Percentiles rank a stretch among this genome's conserved stretches.
Conservation (phyloP, 2,113 vertebrate genomes). For the Apteryx mantelli region DNA sequence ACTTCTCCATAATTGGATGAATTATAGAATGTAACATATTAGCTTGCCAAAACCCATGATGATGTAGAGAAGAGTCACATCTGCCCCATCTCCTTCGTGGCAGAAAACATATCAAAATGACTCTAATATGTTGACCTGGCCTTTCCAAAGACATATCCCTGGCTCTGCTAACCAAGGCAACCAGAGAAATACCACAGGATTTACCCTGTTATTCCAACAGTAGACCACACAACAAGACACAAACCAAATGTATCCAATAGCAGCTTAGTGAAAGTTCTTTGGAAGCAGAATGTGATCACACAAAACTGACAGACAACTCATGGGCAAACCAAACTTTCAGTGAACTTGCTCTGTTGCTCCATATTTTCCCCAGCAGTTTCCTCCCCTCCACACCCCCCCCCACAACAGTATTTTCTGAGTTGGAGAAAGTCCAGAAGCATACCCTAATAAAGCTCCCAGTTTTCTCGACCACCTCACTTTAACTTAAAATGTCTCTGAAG, state of each 20-base stretch:
- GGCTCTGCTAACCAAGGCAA: neutral
- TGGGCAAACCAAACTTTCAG: neutral
- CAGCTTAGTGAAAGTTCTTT: neutral
- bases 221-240: neutral
- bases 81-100: neutral
- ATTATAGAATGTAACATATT: neutral
- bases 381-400: neutral
- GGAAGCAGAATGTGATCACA: neutral
- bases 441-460: neutral
- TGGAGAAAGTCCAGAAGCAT: neutral
- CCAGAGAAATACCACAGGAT: neutral
- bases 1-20: neutral
- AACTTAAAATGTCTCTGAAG: conserved; percentile 46
- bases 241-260: neutral
- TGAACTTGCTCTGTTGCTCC: neutral
- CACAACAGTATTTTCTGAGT: neutral
- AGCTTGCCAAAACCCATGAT: neutral
- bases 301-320: neutral
- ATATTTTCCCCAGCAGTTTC: neutral
- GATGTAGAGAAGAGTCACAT: neutral
- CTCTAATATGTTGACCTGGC: neutral
- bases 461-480: conserved; percentile 1
- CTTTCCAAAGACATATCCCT: neutral
- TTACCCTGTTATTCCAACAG: neutral
- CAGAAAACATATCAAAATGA: neutral